Conservation (phyloP, 1,140 invertebrate species). For the Zaprionus kolodkinae region DNA sequence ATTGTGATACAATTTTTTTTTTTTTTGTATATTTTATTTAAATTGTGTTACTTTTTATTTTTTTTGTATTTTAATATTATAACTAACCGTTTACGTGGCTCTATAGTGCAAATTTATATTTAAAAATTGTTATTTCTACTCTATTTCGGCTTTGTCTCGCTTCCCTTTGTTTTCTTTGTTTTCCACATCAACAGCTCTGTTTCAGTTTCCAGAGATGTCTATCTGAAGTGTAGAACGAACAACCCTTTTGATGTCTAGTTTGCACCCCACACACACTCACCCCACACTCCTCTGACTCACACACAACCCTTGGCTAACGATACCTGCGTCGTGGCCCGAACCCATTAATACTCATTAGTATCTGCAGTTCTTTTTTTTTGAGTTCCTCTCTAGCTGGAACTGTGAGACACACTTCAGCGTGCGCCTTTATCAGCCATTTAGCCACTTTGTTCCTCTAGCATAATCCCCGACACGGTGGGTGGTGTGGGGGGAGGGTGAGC, state of each 20-base stretch:
- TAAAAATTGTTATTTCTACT: background rate
- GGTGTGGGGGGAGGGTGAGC: background rate
- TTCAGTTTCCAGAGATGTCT: constrained; percentile 52
- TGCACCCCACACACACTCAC: constrained; percentile 42
- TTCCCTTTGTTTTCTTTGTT: constrained; percentile 19
- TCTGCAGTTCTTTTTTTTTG: constrained; percentile 43
- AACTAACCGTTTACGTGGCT: background rate
- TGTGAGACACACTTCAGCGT: constrained; percentile 47
- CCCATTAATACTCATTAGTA: constrained; percentile 81
- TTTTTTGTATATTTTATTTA: too few species aligned
- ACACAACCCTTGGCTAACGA: constrained; percentile 4
- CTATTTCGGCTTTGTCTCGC: background rate
- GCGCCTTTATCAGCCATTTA: constrained; percentile 81
- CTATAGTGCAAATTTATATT: background rate
- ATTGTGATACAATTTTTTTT: constrained; percentile 13
- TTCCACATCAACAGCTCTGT: constrained; percentile 39
- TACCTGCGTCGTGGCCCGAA: constrained; percentile 51
- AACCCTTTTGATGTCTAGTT: constrained; percentile 66
- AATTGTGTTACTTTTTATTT: constrained; percentile 17
- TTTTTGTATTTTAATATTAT: constrained; percentile 7
- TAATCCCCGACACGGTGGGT: constrained; percentile 61
- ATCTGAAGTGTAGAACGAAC: constrained; percentile 54
- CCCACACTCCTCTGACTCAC: background rate
- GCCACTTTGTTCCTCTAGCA: constrained; percentile 56
- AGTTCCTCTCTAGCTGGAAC: constrained; percentile 10